Conservation (phyloP, 2,113 vertebrate genomes). For the Tretioscincus oriximinensis region DNA sequence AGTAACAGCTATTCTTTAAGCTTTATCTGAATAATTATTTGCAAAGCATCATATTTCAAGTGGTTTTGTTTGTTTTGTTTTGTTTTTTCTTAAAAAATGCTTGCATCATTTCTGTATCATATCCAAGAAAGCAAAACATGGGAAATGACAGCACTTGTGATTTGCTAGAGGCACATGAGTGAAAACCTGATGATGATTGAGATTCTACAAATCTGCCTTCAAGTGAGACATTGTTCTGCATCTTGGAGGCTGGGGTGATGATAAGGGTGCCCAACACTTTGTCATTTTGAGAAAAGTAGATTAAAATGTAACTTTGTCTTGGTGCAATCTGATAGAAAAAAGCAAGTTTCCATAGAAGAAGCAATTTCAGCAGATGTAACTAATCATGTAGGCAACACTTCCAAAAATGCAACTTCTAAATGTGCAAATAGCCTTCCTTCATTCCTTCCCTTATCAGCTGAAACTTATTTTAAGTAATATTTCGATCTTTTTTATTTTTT, state of each 20-base stretch:
- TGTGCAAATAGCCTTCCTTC: too few relatives aligned
- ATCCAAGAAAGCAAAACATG: background rate
- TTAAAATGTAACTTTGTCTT: background rate
- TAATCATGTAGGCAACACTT: too few relatives aligned
- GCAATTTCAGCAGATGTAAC: background rate
- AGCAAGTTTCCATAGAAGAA: too few relatives aligned
- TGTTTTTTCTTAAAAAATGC: too few relatives aligned
- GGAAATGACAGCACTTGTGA: background rate
- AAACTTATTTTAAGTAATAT: too few relatives aligned
- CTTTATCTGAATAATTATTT: background rate
- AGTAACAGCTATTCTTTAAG: background rate
- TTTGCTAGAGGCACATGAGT: background rate
- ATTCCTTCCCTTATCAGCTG: too few relatives aligned
- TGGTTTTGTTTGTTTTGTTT: too few relatives aligned
- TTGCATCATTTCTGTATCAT: background rate
- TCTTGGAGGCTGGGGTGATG: background rate
- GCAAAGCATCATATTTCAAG: background rate
- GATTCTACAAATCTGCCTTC: background rate
- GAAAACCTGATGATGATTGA: background rate
- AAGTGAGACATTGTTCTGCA: background rate
- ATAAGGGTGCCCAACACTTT: background rate
- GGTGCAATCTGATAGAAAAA: too few relatives aligned
- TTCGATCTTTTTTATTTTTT: too few relatives aligned
- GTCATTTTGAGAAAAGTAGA: background rate
- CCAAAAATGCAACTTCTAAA: too few relatives aligned